These are phyloP conservation scores for Scophthalmus maximus DNA, from an alignment of 2,113 vertebrate species.

Conservation along the genomic window DNA sequence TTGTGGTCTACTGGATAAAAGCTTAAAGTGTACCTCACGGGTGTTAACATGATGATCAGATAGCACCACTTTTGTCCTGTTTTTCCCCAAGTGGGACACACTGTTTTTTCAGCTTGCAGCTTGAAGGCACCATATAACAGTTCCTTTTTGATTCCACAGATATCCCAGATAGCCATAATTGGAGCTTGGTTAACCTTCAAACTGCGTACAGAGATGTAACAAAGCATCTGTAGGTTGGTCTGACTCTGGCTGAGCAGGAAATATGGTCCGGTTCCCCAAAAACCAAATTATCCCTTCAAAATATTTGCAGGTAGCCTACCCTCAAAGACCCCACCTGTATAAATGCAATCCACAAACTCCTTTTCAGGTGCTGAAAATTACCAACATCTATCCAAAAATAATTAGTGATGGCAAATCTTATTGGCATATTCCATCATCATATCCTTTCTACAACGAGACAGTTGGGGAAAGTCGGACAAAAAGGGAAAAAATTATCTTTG, in stretches of 20 bases:
- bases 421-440: constrained; percentile 32
- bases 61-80: neutral
- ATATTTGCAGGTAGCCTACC: constrained; percentile 2
- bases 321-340: neutral
- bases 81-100: neutral
- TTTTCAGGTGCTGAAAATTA: neutral
- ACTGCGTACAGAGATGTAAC: constrained; percentile 11
- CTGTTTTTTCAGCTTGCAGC: neutral
- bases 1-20: neutral
- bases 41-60: neutral
- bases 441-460: constrained; percentile 18
- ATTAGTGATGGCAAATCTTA: constrained; percentile 3
- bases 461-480: neutral
- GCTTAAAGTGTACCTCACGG: neutral
- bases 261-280: neutral
- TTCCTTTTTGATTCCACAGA: constrained; percentile 26
- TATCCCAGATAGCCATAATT: constrained; percentile 2
- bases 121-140: constrained; percentile 18
- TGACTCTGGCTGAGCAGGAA: neutral
- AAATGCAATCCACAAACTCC: neutral
- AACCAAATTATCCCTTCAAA: constrained; percentile 10
- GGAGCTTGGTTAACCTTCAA: neutral
- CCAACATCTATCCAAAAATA: constrained; percentile 22
- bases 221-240: constrained; percentile 16
- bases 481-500: too few relatives aligned